Conservation (phyloP, 2,888 invertebrate species). For the Athalia cordata region DNA sequence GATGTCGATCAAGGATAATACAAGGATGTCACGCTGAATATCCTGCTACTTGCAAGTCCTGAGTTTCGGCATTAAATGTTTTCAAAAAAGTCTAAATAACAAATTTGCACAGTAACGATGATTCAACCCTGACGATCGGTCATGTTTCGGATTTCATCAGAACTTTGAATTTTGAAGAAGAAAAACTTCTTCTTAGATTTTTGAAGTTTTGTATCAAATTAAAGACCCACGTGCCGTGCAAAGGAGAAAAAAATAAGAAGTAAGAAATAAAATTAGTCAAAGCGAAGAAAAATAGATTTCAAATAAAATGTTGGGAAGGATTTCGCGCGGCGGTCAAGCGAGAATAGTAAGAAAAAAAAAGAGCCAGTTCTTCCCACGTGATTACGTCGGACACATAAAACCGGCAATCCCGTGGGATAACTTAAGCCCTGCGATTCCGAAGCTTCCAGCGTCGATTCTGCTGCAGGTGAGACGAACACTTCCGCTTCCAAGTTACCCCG, state of each 20-base stretch:
- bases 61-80: too few relatives aligned
- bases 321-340: not conserved
- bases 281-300: not conserved
- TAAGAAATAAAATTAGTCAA: not conserved
- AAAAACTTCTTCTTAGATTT: too few relatives aligned
- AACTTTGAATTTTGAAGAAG: too few relatives aligned
- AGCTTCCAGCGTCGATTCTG: not conserved
- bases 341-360: not conserved
- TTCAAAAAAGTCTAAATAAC: too few relatives aligned
- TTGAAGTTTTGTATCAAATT: too few relatives aligned
- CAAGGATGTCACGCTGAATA: too few relatives aligned
- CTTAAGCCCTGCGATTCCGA: constrained; percentile 1
- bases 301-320: not conserved
- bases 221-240: too few relatives aligned
- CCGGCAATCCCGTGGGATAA: constrained; percentile 35
- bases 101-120: too few relatives aligned
- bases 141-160: too few relatives aligned
- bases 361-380: not conserved
- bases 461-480: constrained; percentile 4
- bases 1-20: too few relatives aligned
- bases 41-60: too few relatives aligned
- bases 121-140: too few relatives aligned
- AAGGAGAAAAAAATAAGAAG: not conserved
- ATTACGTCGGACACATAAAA: constrained; percentile 37
- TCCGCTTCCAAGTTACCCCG: constrained; percentile 30